Evolutionary conservation across 2,888 invertebrate species (phyloP).

Genomic region (Cecidostiba fungosa): DNA sequence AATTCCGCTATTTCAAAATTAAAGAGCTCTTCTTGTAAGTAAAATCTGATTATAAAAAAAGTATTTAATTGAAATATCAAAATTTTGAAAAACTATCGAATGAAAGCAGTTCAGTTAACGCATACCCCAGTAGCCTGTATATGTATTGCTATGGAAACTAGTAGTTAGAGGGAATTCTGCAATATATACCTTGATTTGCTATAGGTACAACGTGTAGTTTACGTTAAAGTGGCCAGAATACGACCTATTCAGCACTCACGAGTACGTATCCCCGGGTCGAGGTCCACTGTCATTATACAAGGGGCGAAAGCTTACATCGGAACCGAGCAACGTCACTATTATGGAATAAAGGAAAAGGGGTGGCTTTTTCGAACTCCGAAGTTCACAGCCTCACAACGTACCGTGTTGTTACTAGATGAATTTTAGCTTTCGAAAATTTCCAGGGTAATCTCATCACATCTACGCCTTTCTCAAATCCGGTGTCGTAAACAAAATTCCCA

Average conservation of each 20-base stretch:
- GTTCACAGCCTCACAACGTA: no score
- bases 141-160: constrained; percentile 16
- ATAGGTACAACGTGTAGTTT: neutral
- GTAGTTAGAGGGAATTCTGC: neutral
- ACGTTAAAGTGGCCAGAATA: constrained; percentile 22
- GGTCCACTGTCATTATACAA: neutral
- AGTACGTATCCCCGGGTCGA: neutral
- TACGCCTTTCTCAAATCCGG: no score
- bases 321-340: constrained; percentile 23
- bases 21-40: no score
- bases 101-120: neutral
- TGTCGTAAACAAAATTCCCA: no score
- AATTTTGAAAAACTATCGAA: neutral
- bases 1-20: no score
- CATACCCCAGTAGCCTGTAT: neutral
- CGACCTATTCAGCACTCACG: constrained; percentile 47
- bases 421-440: no score
- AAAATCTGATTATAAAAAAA: no score
- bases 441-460: no score
- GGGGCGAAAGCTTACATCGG: constrained; percentile 18
- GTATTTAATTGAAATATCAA: no score
- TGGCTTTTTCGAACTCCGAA: no score
- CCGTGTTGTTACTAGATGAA: no score
- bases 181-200: constrained; percentile 33
- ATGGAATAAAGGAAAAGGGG: neutral